These are phyloP conservation scores for Chaenodraco wilsoni DNA, from an alignment of 2,797 vertebrate genomes.

Conservation along the genomic window DNA sequence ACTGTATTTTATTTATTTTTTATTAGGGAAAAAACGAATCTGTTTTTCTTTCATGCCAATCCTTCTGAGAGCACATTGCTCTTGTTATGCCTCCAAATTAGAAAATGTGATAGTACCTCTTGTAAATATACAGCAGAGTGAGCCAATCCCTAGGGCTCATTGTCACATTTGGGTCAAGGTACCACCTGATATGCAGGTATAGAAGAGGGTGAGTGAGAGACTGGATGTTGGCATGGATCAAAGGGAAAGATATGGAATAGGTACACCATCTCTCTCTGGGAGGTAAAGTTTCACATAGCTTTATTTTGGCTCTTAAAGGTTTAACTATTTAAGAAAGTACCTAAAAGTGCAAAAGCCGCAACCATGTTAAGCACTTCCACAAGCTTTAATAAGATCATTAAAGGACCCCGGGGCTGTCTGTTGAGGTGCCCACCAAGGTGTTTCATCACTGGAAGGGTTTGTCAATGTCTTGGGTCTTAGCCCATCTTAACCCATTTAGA, in stretches of 20 bases:
- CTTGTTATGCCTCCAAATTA: slow-evolving; percentile 82
- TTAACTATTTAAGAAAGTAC: slow-evolving; percentile 73
- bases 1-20: slow-evolving; percentile 45
- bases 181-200: slow-evolving; percentile 56
- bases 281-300: slow-evolving; percentile 53
- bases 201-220: slow-evolving; percentile 9
- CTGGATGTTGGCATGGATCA: slow-evolving; percentile 42
- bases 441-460: slow-evolving; percentile 78
- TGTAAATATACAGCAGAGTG: slow-evolving; percentile 67
- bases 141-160: slow-evolving; percentile 67
- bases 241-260: slow-evolving; percentile 54
- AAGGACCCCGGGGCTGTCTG: slow-evolving; percentile 62
- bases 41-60: slow-evolving; percentile 67
- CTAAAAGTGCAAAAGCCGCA: slow-evolving; percentile 66
- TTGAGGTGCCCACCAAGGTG: slow-evolving; percentile 73
- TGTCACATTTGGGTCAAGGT: slow-evolving; percentile 59
- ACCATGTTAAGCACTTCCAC: slow-evolving; percentile 62
- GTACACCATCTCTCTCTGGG: slow-evolving; percentile 46
- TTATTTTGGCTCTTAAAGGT: slow-evolving; percentile 65
- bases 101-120: slow-evolving; percentile 77
- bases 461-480: slow-evolving; percentile 81
- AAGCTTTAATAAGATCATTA: slow-evolving; percentile 81
- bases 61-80: slow-evolving; percentile 69
- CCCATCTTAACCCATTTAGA: slow-evolving; percentile 82
- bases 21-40: slow-evolving; percentile 55